Base-by-base conservation (phyloP, 2,797 vertebrate species). In the Nasua narica region DNA sequence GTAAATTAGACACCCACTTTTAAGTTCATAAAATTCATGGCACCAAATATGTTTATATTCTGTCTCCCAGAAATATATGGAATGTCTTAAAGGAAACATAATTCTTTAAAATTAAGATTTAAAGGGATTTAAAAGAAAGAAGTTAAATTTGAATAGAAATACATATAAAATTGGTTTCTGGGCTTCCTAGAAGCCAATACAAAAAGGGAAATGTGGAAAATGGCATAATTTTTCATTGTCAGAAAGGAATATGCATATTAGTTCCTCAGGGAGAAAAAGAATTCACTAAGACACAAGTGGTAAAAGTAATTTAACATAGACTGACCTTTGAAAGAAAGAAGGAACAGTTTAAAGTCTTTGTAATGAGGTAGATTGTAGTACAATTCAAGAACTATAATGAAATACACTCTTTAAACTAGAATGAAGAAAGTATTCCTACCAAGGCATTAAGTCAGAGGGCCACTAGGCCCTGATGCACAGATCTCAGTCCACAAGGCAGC, bases 181-280 rank as follows among this genome's bases (percentile, higher is more conserved):
- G 79, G 65, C 5, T 91, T 81, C 70, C 40, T 48, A n/a, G 83
- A 83, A 93, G 9, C 78, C 48, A 95, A 91, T 35, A 32, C 46
- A 92, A 88, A 95, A 84, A 76, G 21, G 6, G 11, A 90, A 92
- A 91, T 11, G 76, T 46, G 87, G 27, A 69, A 94, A 93, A 76
- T 18, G 46, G 21, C 37, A n/a, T 81, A 35, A 37, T 50, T 43
- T 95, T 82, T 82, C 32, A 37, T 56, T 94, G 37, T 78, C 19
- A 50, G 52, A 93, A 86, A 79, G 29, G 54, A 70, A 9, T 16
- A 82, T 69, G 10, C 2, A 62, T 60, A 76, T 40, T 83, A 50
- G 14, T 74, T 90, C 40, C 18, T n/a, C 4, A 69, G 12, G 18
- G 52, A 58, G 19, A 78, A 79, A 79, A 79, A 56, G 7, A 58